A percentile compares a stretch with the other conserved stretches of the same genome.
phyloP scores from a whole-genome alignment of 2,797 vertebrate species.

The Microtus obscurus region DNA sequence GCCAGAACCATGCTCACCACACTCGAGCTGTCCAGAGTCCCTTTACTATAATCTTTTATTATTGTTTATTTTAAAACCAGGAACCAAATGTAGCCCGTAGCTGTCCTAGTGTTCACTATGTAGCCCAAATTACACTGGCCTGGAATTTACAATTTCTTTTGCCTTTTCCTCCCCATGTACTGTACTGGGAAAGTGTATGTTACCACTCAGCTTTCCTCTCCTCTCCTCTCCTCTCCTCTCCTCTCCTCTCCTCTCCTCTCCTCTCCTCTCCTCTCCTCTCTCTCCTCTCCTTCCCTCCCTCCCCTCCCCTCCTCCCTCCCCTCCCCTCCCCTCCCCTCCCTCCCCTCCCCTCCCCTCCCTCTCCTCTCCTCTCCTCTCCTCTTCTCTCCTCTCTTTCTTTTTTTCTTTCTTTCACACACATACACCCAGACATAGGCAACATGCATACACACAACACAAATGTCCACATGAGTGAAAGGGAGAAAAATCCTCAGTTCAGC shows the following conservation, averaged over 20 bases:
- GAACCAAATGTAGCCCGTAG: too few species aligned
- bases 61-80: too few species aligned
- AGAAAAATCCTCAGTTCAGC: background rate
- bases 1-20: too few species aligned
- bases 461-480: background rate
- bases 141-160: background rate
- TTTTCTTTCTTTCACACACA: background rate
- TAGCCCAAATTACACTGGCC: background rate
- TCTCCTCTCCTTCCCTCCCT: fast-evolving
- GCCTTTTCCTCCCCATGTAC: background rate
- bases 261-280: background rate
- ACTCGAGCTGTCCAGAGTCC: too few species aligned
- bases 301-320: too few species aligned
- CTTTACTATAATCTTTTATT: background rate
- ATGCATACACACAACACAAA: too few species aligned
- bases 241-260: too few species aligned
- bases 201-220: background rate
- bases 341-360: too few species aligned
- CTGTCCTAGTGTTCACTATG: background rate
- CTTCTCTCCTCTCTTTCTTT: too few species aligned
- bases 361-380: too few species aligned
- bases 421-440: background rate
- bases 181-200: background rate
- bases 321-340: fast-evolving
- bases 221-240: too few species aligned